Conservation (phyloP, 1,140 invertebrate species). For the Lasioglossum baleicum region DNA sequence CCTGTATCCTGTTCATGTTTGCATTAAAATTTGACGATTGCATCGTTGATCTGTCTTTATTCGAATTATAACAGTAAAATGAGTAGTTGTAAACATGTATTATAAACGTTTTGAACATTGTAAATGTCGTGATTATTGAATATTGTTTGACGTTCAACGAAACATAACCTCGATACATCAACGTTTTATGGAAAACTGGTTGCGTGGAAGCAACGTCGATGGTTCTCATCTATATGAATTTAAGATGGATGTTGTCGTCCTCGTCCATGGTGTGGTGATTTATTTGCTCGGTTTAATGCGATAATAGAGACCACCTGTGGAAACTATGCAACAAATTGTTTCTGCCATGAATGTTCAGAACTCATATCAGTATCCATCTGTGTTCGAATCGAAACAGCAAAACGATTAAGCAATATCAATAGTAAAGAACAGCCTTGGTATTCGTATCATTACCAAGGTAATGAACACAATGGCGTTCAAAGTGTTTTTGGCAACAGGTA, state of each 20-base stretch:
- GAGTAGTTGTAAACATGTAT: background rate
- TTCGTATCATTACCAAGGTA: background rate
- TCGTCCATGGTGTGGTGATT: background rate
- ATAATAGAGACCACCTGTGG: background rate
- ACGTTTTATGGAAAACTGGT: background rate
- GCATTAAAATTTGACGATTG: background rate
- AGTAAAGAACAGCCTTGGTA: background rate
- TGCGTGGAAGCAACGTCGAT: too few species aligned
- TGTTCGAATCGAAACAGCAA: background rate
- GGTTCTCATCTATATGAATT: background rate
- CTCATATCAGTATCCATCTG: background rate
- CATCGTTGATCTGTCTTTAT: background rate
- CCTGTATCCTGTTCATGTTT: background rate
- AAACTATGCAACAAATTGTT: background rate
- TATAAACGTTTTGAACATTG: background rate
- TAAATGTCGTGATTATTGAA: background rate
- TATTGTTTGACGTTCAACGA: background rate
- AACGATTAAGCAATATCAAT: background rate
- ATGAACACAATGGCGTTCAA: conserved; percentile 64
- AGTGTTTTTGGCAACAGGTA: conserved; percentile 69
- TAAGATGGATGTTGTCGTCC: background rate
- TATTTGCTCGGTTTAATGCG: background rate
- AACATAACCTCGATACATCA: conserved; percentile 16
- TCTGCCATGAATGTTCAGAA: background rate
- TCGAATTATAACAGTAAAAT: background rate